A percentile compares a stretch with the other conserved stretches of the same genome.
Evolutionary conservation across 2,113 vertebrate species (phyloP).

Genomic region (Sinocyclocheilus anshuiensis): DNA sequence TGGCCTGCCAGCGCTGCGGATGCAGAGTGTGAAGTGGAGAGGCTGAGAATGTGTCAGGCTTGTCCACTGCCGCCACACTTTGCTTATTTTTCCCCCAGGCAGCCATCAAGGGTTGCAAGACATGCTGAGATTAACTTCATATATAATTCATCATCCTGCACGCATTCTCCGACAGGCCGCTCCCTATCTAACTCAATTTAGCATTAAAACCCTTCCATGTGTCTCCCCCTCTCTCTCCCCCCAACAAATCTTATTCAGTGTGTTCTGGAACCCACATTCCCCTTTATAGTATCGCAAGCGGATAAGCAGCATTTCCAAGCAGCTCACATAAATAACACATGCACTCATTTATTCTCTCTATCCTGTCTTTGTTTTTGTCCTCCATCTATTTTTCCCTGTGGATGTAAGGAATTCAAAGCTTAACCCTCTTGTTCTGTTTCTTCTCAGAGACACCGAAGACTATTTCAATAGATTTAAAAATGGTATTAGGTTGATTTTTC

Average conservation of each 20-base stretch:
- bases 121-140: conserved; percentile 58
- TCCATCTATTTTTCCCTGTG: not conserved
- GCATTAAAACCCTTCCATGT: conserved; percentile 51
- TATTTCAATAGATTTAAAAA: not conserved
- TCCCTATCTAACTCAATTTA: conserved; percentile 54
- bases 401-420: conserved; percentile 6
- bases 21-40: conserved; percentile 29
- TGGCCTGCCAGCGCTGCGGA: conserved; percentile 18
- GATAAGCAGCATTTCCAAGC: conserved; percentile 31
- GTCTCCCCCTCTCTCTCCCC: not conserved
- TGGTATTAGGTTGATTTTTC: not conserved
- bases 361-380: conserved; percentile 11
- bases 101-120: conserved; percentile 55
- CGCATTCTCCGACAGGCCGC: conserved; percentile 42
- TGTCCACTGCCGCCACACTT: conserved; percentile 46
- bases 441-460: not conserved
- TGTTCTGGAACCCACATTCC: conserved; percentile 33
- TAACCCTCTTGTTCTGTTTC: not conserved
- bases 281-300: conserved; percentile 36
- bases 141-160: conserved; percentile 58
- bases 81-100: conserved; percentile 55
- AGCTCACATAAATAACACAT: conserved; percentile 34
- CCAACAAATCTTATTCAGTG: conserved; percentile 48
- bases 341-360: conserved; percentile 15
- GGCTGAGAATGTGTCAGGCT: conserved; percentile 44